A percentile compares a stretch with the other conserved stretches of the same genome.
phyloP scores from a whole-genome alignment of 2,888 invertebrate species.

The Netelia inedita region DNA sequence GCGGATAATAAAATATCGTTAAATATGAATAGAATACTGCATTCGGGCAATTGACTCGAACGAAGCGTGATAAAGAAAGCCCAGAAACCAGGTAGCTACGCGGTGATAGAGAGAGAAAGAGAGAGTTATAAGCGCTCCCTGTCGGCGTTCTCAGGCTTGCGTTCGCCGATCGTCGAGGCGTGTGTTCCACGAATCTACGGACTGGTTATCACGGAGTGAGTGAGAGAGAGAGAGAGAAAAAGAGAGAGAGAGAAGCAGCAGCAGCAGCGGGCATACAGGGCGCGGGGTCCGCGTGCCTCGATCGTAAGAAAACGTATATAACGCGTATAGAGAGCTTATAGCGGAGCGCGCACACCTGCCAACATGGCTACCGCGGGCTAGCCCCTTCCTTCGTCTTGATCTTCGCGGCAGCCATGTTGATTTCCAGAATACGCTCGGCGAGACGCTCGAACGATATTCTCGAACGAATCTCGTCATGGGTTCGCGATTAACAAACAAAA shows the following conservation, averaged over 20 bases:
- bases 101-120: slow-evolving; percentile 36
- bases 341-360: slow-evolving; percentile 82
- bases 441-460: slow-evolving; percentile 41
- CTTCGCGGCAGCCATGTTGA: slow-evolving; percentile 83
- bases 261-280: slow-evolving; percentile 24
- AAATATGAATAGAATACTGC: not conserved
- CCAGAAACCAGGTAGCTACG: slow-evolving; percentile 4
- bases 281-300: slow-evolving; percentile 46
- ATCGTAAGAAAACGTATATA: slow-evolving; percentile 56
- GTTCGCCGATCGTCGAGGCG: slow-evolving; percentile 59
- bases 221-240: slow-evolving; percentile 12
- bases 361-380: slow-evolving; percentile 85
- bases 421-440: slow-evolving; percentile 78
- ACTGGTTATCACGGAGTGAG: slow-evolving; percentile 74
- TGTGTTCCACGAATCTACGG: slow-evolving; percentile 74
- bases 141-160: slow-evolving; percentile 71
- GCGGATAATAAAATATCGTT: not conserved
- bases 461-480: not conserved
- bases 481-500: not conserved
- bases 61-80: slow-evolving; percentile 45
- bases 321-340: slow-evolving; percentile 53
- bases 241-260: slow-evolving; percentile 6
- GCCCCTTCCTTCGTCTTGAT: slow-evolving; percentile 82
- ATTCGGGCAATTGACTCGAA: not conserved
- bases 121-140: slow-evolving; percentile 69